These are phyloP conservation scores for Allolobophora icterica DNA, from an alignment of 2,888 invertebrate species.

Conservation along the genomic window DNA sequence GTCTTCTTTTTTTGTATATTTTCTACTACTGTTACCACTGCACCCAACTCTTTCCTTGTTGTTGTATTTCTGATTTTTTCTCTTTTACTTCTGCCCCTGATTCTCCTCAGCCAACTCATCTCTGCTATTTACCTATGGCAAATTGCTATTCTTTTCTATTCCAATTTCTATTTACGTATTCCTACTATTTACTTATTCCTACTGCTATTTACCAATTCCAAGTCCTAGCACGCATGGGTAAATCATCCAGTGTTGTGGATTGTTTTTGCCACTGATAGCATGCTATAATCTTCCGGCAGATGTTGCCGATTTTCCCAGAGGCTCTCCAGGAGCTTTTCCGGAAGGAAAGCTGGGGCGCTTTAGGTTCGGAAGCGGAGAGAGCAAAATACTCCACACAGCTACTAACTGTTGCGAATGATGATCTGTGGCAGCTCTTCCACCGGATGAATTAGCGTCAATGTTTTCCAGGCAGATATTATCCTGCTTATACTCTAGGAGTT, in stretches of 20 bases:
- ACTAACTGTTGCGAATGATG: neutral
- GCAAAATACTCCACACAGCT: no score
- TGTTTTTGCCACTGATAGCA: neutral
- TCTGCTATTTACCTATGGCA: no score
- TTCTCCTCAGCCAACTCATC: no score
- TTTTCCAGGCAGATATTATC: neutral
- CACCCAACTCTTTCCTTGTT: no score
- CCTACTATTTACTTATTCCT: neutral
- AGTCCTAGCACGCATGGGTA: no score
- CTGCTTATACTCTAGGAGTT: neutral
- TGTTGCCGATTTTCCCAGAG: neutral
- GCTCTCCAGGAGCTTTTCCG: neutral
- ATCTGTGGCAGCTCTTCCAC: neutral
- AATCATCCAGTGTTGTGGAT: neutral
- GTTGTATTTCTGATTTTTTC: no score
- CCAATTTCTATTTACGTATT: no score
- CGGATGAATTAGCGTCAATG: neutral
- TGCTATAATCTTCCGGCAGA: neutral
- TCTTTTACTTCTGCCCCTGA: no score
- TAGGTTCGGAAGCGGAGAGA: neutral
- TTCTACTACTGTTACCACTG: no score
- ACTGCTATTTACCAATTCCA: neutral
- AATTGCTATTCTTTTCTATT: no score
- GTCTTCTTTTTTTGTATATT: no score
- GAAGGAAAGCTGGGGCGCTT: neutral